Base-by-base conservation (phyloP, 2,113 vertebrate genomes). In the Pangasianodon hypophthalmus region DNA sequence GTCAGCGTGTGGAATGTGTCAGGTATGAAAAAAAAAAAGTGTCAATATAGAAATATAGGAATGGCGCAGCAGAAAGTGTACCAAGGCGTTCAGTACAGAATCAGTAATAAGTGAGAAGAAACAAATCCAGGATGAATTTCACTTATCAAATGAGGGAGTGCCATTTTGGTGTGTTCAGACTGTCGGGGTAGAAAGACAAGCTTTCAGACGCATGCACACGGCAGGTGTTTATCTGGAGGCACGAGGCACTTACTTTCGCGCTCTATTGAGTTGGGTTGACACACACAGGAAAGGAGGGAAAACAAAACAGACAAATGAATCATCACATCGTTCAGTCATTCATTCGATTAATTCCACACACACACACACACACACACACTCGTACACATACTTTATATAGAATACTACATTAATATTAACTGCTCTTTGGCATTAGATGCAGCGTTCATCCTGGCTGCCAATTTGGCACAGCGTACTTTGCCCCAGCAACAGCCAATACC, bases 241-340 rank as follows among this genome's bases (percentile, higher is more conserved):
- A 75, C 95, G 96, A 97, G 92, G 71, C 62, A 99, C 98, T 99
- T 99, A 99, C 98, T 99, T 99, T 96, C 98, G 98, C 97, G 98
- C 98, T 99, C 98, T 99, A 99, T 98, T 97, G 97, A 97, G 98
- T 99, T 97, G 97, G 97, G 97, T 96, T 92, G 98, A 97, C 97
- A 98, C 96, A 98, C 97, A 97, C 93, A 95, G 96, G 96, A 95
- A 97, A 98, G 95, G 96, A 95, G 95, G 94, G 94, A 95, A 96
- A 94, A 96, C 95, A 95, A 96, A 95, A 96, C 95, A 96, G 95
- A 96, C 94, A 96, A 95, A 96, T 96, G 94, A 96, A 95, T 96
- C 94, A 96, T 95, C 94, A 94, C 93, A 95, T 95, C 94, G 92
- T 93, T 83, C 89, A 90, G 91, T 92, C 85, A 90, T 84, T 81